Base-by-base conservation (phyloP, 1,140 invertebrate genomes). In the Zaprionus camerounensis region DNA sequence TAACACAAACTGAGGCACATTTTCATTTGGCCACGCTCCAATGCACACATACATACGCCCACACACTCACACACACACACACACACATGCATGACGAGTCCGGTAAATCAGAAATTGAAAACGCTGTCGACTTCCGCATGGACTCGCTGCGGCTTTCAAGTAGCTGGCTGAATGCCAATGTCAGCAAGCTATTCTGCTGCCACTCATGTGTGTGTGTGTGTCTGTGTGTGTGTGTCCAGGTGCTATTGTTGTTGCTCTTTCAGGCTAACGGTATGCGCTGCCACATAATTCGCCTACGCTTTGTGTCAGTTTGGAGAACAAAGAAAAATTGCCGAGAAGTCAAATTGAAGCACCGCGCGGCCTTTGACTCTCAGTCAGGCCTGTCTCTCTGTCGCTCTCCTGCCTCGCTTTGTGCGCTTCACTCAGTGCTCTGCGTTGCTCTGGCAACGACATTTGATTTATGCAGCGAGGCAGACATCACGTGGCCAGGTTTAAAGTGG, bases 51-150 rank as follows among this genome's bases (percentile, higher is more conserved):
- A 44, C 36, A 67, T 28, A 36, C 15, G 41, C 41, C 5, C 12
- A 24, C 51, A 64, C 51, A 56, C 6, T 0, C 7, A 7, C 20
- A 20, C 20, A 20, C 20, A 1, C 15, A 17, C 56, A 44, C 24
- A 78, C 22, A 57, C 55, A 69, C 26, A 15, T 24, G 44, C 58
- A 22, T 3, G 36, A 11, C 9, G 6, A 13, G 31, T 13, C 13
- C 22, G 24, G 24, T 31, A 22, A 44, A 73, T 46, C 34, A 55
- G 63, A 74, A 76, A 81, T 78, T 76, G 61, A 75, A 82, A 78
- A 71, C 67, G 74, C 55, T 64, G 68, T 64, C 78, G 78, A 84
- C 80, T 81, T 84, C 73, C 74, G 66, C 46, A 41, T 68, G 51
- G 34, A 15, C n/a, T 22, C 34, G 53, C 46, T 59, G n/a, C 31